Base-by-base conservation (phyloP, 2,888 invertebrate genomes). In the Zygogramma bicolorata region DNA sequence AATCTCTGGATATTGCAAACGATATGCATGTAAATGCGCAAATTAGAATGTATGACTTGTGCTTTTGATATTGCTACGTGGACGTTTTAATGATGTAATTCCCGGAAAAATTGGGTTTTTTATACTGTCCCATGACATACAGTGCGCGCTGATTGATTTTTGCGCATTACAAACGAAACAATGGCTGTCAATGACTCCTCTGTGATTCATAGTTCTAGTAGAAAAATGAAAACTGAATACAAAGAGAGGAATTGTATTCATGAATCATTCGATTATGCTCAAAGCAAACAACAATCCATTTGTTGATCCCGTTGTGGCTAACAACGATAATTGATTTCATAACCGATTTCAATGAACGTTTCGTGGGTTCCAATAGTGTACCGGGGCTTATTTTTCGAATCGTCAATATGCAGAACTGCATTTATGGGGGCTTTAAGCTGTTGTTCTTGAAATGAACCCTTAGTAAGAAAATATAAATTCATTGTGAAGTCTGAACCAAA, bases 1-100 rank as follows among this genome's bases (percentile, higher is more conserved):
- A 3, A 18, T 7, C 46, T 22, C 46, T 46, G 46, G 20, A 46
- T 53, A n/a, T n/a, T 27, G 22, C 53, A 53, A 15, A 27, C 25
- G 22, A 53, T 53, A 27, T 27, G 25, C 18, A 27, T 53, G 53
- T 53, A 53, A 53, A 53, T 53, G 25, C n/a, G 25, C 53, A 53
- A 53, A 25, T 53, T 27, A 27, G 53, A n/a, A 27, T 53, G 46
- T 53, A 53, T 53, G n/a, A 53, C 53, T 53, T 53, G 46, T 46
- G 20, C 20, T 46, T 20, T 20, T 22, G 53, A 8, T 27, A 53
- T 27, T 53, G 13, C 53, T 53, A 27, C 53, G 25, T 27, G 27
- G 25, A 7, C n/a, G 13, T 53, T 53, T 53, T 53, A 25, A 53
- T 53, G 53, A 53, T 10, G 27, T 53, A 25, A 53, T 53, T 53